Base-by-base conservation (phyloP, 2,888 invertebrate genomes). In the Melanchra persicariae region DNA sequence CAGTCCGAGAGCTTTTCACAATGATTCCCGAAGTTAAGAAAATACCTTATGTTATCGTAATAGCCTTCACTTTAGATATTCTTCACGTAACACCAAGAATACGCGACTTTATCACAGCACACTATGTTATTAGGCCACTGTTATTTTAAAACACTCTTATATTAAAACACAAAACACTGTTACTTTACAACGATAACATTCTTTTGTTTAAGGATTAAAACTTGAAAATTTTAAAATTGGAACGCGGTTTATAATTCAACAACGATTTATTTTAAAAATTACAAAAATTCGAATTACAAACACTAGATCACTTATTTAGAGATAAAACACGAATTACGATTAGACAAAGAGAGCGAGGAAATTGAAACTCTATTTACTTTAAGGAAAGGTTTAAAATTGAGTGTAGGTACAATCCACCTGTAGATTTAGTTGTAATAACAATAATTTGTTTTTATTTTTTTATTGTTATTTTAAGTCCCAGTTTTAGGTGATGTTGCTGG, bases 381-480 rank as follows among this genome's bases (percentile, higher is more conserved):
- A 17, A 0, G 51, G 68, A 81, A 88, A 75, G 85, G 87, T 81
- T 79, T 75, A 82, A 70, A 80, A 82, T 85, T 63, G 74, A 77
- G 30, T 70, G 72, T 59, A 37, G 59, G 63, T 57, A 52, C 10
- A 55, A 87, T 85, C 89, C 88, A 89, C 88, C 88, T 89, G 88
- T 89, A 86, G 88, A 85, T 85, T 85, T 86, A 58, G 43, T 64
- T 47, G 47, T 67, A 30, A 40, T 43, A 37, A 40, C 37, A 26
- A 26, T 75, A 45, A 74, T 73, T 73, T 71, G 37, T 34, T 72
- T 72, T 67, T 80, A 74, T 65, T 22, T 74, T 58, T 47, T 0
- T 12, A n/a, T 37, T 24, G 1, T 58, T 70, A 67, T 43, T 26
- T 45, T 75, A n/a, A 65, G 34, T 51, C 30, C 24, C n/a, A 63